Percentiles rank a stretch among this genome's conserved stretches.
These are phyloP conservation scores for Calidris pugnax DNA, from an alignment of 2,113 vertebrate species.

Conservation along the genomic window DNA sequence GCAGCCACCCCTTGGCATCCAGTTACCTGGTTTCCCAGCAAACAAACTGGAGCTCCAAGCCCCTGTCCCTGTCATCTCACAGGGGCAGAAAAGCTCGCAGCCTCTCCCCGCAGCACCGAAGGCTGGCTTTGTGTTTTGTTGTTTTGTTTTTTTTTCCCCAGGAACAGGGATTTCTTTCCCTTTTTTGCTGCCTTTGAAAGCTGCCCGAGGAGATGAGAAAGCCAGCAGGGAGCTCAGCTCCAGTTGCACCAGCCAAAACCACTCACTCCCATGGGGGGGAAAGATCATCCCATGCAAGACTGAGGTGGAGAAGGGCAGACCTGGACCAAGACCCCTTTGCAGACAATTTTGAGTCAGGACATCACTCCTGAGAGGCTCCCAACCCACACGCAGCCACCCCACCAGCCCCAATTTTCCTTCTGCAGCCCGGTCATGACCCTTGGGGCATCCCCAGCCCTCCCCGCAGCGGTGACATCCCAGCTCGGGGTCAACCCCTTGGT, in stretches of 20 bases:
- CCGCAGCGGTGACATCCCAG: neutral
- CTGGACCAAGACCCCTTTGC: neutral
- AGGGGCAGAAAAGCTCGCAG: neutral
- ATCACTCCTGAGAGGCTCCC: neutral
- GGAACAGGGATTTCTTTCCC: too few relatives aligned
- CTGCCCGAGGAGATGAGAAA: too few relatives aligned
- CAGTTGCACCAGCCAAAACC: neutral
- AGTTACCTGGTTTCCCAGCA: slow-evolving; percentile 58
- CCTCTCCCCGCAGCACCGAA: neutral
- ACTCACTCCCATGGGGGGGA: rapidly evolving
- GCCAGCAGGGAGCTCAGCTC: neutral
- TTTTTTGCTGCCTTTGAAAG: too few relatives aligned
- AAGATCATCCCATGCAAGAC: neutral
- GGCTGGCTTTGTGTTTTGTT: too few relatives aligned
- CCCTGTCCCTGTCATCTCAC: neutral
- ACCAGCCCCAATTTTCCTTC: neutral
- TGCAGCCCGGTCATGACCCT: too few relatives aligned
- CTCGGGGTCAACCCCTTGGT: neutral
- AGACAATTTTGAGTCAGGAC: neutral
- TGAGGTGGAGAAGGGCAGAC: neutral
- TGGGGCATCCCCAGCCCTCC: too few relatives aligned
- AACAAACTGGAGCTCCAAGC: slow-evolving; percentile 45
- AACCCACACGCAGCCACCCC: neutral
- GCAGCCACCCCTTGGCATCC: neutral
- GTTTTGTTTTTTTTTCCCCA: too few relatives aligned